Conservation (phyloP, 2,797 vertebrate genomes). For the Macropus fuliginosus region DNA sequence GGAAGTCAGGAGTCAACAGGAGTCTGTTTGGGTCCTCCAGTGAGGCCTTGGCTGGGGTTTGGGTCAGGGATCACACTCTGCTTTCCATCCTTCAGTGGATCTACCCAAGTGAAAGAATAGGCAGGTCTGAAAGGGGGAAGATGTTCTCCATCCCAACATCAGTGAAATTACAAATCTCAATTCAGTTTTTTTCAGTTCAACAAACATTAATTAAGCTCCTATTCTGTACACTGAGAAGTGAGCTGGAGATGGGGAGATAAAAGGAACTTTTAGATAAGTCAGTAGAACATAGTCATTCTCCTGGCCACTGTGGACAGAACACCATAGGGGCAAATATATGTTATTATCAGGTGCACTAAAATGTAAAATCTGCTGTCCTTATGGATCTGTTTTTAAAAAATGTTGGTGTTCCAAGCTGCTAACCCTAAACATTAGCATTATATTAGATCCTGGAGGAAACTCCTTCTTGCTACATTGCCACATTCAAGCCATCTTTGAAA, state of each 20-base stretch:
- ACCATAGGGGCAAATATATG: background rate
- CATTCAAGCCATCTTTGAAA: background rate
- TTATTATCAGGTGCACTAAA: background rate
- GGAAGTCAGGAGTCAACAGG: background rate
- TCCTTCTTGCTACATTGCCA: background rate
- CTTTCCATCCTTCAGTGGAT: background rate
- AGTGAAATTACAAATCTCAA: background rate
- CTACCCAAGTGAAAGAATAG: background rate
- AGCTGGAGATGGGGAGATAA: background rate
- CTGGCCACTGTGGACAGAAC: too few relatives aligned
- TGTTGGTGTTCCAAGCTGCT: background rate
- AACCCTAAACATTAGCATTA: rapidly evolving
- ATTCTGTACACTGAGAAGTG: background rate
- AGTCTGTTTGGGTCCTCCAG: background rate
- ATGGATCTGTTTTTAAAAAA: background rate
- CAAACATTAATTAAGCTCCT: background rate
- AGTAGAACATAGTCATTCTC: background rate
- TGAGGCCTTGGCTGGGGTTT: background rate
- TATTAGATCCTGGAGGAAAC: background rate
- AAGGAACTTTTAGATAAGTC: background rate
- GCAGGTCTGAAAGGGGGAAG: background rate
- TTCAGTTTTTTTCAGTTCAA: background rate
- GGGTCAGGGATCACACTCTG: background rate
- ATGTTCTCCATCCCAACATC: background rate
- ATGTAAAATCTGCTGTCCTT: background rate